Percentiles rank a stretch among this genome's conserved stretches.
phyloP scores from a whole-genome alignment of 2,113 vertebrate species.

The Rattus rattus region DNA sequence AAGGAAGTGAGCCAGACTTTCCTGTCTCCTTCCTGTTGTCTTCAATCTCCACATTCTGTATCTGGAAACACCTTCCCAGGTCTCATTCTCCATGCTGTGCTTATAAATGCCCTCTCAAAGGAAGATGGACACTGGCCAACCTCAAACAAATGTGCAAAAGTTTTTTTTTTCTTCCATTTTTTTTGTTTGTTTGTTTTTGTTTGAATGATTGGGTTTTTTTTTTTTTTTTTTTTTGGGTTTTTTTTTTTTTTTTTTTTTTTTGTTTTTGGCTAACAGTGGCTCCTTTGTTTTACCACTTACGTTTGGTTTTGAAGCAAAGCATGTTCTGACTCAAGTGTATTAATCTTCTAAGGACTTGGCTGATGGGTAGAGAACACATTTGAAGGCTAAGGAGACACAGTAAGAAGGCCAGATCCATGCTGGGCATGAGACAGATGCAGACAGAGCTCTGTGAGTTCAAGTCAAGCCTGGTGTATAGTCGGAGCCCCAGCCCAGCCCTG shows the following conservation, averaged over 20 bases:
- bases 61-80: constrained; percentile 9
- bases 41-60: not conserved
- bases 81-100: not conserved
- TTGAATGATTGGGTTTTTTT: not conserved
- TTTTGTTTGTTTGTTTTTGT: constrained; percentile 19
- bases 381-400: not conserved
- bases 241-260: constrained; percentile 3
- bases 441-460: not conserved
- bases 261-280: constrained; percentile 19
- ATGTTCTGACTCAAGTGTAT: constrained; percentile 34
- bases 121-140: constrained; percentile 11
- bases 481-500: not conserved
- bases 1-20: not conserved
- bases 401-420: not conserved
- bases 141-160: not conserved
- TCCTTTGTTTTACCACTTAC: not conserved
- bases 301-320: constrained; percentile 47
- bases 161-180: not conserved
- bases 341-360: not conserved
- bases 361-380: not conserved
- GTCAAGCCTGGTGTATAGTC: not conserved
- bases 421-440: not conserved
- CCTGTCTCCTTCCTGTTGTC: not conserved
- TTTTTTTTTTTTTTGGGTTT: constrained; percentile 2
- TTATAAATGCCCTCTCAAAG: not conserved